Evolutionary conservation across 2,113 vertebrate genomes (phyloP).

Genomic region (Stomatorhinus ivindoensis): DNA sequence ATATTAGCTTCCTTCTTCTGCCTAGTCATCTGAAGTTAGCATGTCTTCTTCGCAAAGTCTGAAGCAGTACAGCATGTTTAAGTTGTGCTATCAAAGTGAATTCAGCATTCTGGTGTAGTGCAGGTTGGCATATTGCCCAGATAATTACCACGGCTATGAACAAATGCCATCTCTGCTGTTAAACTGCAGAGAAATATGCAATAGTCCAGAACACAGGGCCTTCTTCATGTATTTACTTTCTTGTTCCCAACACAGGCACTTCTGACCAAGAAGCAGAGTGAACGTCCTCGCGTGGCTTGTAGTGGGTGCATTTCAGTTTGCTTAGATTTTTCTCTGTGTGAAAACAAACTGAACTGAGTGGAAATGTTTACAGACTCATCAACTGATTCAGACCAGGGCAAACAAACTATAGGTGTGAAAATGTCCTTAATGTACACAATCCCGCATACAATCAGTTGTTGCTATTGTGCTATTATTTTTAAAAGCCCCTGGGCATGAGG

Average conservation of each 20-base stretch:
- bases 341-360: not conserved
- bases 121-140: not conserved
- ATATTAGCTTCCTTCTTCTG: not conserved
- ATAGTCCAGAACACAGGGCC: not conserved
- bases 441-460: conserved; percentile 35
- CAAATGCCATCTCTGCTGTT: not conserved
- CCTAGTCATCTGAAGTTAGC: not conserved
- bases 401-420: not conserved
- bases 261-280: not conserved
- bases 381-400: not conserved
- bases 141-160: not conserved
- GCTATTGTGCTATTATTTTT: not conserved
- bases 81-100: not conserved
- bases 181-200: not conserved
- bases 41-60: not conserved
- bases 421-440: conserved; percentile 40
- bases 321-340: not conserved
- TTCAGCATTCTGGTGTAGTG: not conserved
- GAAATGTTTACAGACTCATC: not conserved
- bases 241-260: not conserved
- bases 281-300: not conserved
- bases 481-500: not conserved
- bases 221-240: not conserved
- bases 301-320: not conserved
- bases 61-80: not conserved